Evolutionary conservation across 1,140 invertebrate species (phyloP), one percentile per base, ranked within the genome.

Genomic region (Leptinotarsa defecta): DNA sequence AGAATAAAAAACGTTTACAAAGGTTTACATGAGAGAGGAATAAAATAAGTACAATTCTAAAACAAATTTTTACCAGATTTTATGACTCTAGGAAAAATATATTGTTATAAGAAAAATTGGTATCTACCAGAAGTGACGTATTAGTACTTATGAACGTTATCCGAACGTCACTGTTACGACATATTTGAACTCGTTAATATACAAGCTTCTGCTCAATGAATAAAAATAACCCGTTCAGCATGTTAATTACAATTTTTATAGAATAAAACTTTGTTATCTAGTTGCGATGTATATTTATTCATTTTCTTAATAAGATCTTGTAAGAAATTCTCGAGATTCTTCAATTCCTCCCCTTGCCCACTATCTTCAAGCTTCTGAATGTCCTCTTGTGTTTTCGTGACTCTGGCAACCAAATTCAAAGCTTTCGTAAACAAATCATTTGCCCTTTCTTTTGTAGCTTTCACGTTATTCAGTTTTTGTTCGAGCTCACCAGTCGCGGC

Each of bases 291-390:
- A 68, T 82, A 78, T 57, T 77, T 68, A 71, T 77, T 81, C 78
- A 84, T 81, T 75, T 83, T 82, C 0, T 78, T 84, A 77, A 88
- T 87, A 80, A 88, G 78, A 71, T 79, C 80, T 77, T 87, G 83
- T 78, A 88, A 84, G 65, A 79, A 62, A 24, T 74, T 67, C 62
- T 86, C 73, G 74, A 85, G 76, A 73, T 73, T 65, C 76, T 83
- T 73, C 76, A 86, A 71, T 73, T 82, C 74, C 75, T 83, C 48
- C 78, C 84, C 78, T 77, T 85, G 80, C 80, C 85, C 73, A 20
- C 85, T 79, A 76, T 86, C 84, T 82, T 85, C 64, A 76, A 87
- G 52, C 80, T 86, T 80, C 71, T 84, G 70, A 76, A 85, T 81
- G 48, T 79, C 77, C 22, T 79, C 79, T 63, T 79, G 74, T 22